Conservation (phyloP, 1,140 invertebrate species). For the Octopus bimaculoides region DNA sequence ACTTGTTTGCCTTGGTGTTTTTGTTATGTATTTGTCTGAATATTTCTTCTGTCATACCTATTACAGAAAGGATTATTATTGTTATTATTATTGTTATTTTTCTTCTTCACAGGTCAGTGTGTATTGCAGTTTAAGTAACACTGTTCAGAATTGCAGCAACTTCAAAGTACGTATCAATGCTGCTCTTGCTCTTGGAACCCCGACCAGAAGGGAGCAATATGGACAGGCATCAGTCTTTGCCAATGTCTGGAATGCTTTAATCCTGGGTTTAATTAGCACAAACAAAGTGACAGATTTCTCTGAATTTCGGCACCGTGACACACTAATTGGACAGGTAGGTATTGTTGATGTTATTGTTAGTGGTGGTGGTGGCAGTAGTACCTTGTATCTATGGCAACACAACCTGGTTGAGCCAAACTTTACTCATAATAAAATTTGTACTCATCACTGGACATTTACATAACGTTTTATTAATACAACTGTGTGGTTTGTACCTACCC, state of each 20-base stretch:
- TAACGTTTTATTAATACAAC: not conserved
- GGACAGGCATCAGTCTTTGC: constrained; percentile 61
- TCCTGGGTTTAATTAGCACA: constrained; percentile 71
- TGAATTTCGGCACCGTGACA: constrained; percentile 78
- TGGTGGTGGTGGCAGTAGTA: not conserved
- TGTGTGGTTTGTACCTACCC: not conserved
- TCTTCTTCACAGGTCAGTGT: constrained; percentile 57
- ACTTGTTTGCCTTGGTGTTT: too few species aligned
- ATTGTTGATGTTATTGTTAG: not conserved
- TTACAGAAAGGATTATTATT: too few species aligned
- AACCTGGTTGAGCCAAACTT: not conserved
- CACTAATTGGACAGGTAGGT: constrained; percentile 66
- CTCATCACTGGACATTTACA: not conserved
- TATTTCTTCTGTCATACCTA: too few species aligned
- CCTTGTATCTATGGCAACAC: not conserved
- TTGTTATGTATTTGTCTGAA: too few species aligned
- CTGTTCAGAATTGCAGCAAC: constrained; percentile 64
- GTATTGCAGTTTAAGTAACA: constrained; percentile 58
- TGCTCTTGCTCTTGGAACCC: constrained; percentile 69
- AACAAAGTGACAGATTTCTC: constrained; percentile 68
- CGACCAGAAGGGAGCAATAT: constrained; percentile 62
- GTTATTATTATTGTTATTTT: not conserved
- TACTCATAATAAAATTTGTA: not conserved
- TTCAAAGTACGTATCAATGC: constrained; percentile 81
- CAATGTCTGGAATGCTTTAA: constrained; percentile 68